phyloP scores from a whole-genome alignment of 2,797 vertebrate genomes.

The Nasua narica region DNA sequence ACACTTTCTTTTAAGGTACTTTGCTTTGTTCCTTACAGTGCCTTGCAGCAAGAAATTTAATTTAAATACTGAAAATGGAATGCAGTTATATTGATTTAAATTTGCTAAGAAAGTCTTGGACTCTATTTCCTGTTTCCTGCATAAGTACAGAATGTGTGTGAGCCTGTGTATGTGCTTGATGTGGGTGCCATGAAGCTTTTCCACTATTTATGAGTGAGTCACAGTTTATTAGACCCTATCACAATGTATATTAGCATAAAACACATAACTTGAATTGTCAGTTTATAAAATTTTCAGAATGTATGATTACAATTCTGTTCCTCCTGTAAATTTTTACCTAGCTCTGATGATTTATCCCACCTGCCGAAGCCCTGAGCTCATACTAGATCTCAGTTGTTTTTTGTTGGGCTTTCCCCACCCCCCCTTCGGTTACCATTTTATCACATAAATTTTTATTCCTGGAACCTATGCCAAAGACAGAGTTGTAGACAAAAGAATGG shows the following conservation, averaged over 20 bases:
- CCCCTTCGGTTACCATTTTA: constrained; percentile 55
- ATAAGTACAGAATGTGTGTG: constrained; percentile 68
- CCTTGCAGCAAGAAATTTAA: constrained; percentile 82
- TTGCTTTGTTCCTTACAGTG: constrained; percentile 83
- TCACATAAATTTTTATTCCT: constrained; percentile 75
- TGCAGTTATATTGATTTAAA: constrained; percentile 83
- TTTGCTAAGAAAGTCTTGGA: constrained; percentile 81
- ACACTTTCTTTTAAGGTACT: constrained; percentile 85
- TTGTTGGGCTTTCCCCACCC: background rate
- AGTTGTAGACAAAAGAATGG: constrained; percentile 75
- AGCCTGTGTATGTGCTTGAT: constrained; percentile 66
- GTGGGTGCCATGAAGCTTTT: constrained; percentile 73
- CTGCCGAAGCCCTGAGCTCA: constrained; percentile 71
- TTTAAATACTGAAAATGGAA: constrained; percentile 84
- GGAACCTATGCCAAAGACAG: constrained; percentile 63
- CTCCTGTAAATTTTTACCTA: constrained; percentile 82
- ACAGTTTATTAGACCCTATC: constrained; percentile 81
- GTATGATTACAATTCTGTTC: constrained; percentile 79
- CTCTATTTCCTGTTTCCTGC: constrained; percentile 80
- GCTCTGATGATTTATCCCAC: constrained; percentile 80
- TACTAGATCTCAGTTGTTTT: constrained; percentile 51
- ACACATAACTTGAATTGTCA: constrained; percentile 83
- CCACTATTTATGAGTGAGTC: constrained; percentile 80
- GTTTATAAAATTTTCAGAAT: constrained; percentile 85
- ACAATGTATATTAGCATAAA: constrained; percentile 83